Percentiles rank a stretch among this genome's conserved stretches.
phyloP scores from a whole-genome alignment of 92 coral and sea anemone genomes.

The Palythoa heliodiscus region DNA sequence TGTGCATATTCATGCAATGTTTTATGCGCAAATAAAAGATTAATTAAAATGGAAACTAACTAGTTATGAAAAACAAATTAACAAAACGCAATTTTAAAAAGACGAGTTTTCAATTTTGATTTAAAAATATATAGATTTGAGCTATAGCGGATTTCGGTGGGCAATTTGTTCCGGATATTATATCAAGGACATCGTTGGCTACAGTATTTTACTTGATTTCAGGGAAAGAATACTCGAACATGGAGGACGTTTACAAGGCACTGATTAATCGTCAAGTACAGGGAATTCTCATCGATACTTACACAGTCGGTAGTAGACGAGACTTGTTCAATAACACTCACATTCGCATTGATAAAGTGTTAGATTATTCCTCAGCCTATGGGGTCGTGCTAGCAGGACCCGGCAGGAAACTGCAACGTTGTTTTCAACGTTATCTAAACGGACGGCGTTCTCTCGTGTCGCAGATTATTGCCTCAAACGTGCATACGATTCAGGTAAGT shows the following conservation, averaged over 20 bases:
- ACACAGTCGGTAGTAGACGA: conserved; percentile 84
- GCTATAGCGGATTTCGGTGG: too few relatives aligned
- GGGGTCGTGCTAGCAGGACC: conserved; percentile 94
- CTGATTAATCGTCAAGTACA: conserved; percentile 75
- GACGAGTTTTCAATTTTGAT: too few relatives aligned
- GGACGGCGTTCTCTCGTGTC: conserved; percentile 85
- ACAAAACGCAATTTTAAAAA: too few relatives aligned
- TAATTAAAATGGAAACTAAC: too few relatives aligned
- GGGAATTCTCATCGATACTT: conserved; percentile 88
- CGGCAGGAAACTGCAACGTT: conserved; percentile 82
- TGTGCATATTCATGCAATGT: too few relatives aligned
- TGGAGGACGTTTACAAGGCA: conserved; percentile 80
- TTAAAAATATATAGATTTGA: too few relatives aligned
- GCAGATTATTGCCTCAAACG: conserved; percentile 70
- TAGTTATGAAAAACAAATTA: too few relatives aligned
- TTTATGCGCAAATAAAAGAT: too few relatives aligned
- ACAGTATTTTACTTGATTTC: background rate
- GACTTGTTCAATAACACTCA: conserved; percentile 76
- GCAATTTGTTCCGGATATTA: too few relatives aligned
- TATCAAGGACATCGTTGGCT: too few relatives aligned
- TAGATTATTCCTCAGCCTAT: conserved; percentile 88
- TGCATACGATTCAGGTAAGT: conserved; percentile 76
- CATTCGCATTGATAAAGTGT: conserved; percentile 74
- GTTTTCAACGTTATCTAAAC: conserved; percentile 75
- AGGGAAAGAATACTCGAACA: conserved; percentile 83